These are phyloP conservation scores for Corydoras sp. DNA, from an alignment of 2,113 vertebrate genomes.

Conservation along the genomic window DNA sequence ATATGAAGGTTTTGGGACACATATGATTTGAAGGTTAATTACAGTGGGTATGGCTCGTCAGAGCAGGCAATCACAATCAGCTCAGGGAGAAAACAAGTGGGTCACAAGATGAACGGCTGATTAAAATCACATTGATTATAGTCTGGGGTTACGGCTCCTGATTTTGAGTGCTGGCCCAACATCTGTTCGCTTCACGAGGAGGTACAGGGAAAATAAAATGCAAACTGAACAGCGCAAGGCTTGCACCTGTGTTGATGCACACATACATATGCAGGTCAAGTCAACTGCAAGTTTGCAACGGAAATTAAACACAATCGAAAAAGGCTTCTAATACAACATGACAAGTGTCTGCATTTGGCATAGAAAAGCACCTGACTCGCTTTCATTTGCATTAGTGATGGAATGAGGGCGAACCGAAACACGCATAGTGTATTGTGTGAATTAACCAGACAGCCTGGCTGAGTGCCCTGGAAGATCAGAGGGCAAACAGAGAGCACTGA, in stretches of 20 bases:
- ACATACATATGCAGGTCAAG: slow-evolving; percentile 14
- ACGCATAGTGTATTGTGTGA: not conserved
- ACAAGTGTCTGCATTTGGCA: not conserved
- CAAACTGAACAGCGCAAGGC: slow-evolving; percentile 33
- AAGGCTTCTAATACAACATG: not conserved
- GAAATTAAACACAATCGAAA: slow-evolving; percentile 7
- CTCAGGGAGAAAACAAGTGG: slow-evolving; percentile 63
- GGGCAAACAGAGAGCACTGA: not conserved
- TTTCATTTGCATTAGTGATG: slow-evolving; percentile 8
- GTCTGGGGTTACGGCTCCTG: slow-evolving; percentile 56
- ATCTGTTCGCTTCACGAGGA: slow-evolving; percentile 56
- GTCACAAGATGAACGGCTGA: slow-evolving; percentile 65
- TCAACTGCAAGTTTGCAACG: slow-evolving; percentile 11
- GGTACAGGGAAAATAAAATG: slow-evolving; percentile 40
- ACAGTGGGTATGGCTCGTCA: slow-evolving; percentile 57
- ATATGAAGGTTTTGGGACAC: slow-evolving; percentile 55
- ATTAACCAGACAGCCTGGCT: slow-evolving; percentile 13
- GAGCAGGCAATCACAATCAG: slow-evolving; percentile 62
- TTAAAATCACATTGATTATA: slow-evolving; percentile 68
- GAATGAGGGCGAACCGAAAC: not conserved
- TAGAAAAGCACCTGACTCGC: slow-evolving; percentile 2
- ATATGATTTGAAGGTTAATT: slow-evolving; percentile 69
- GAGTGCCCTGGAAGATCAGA: slow-evolving; percentile 32
- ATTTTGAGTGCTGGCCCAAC: slow-evolving; percentile 62
- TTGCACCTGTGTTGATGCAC: slow-evolving; percentile 26